Base-by-base conservation (phyloP, 1,140 invertebrate genomes). In the Cotesia glomerata region DNA sequence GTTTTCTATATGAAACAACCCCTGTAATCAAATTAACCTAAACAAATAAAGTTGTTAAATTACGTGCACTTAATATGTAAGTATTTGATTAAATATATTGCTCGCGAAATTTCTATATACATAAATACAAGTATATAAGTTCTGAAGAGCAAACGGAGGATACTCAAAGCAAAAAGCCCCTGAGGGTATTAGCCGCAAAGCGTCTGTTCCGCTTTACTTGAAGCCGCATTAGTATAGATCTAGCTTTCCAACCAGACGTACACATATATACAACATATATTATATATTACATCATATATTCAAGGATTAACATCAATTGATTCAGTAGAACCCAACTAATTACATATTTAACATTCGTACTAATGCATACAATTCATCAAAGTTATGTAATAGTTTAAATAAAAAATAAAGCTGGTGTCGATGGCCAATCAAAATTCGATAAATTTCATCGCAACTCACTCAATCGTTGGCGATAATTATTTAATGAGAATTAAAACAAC, bases 401-500 rank as follows among this genome's bases (percentile, higher is more conserved):
- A 2, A 16, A 56, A 14, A n/a, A 13, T 18, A 0, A 61, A 61
- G 32, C 32, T 34, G 8, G 5, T 26, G 16, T 8, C 59, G 59
- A 61, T 67, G 11, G 39, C 49, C 14, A 16, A 67, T 18, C n/a
- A 51, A 34, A 51, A 67, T 52, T 5, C 52, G 26, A 51, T 67
- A 58, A 59, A 64, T 49, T 45, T 11, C 14, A n/a, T 45, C 14
- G 62, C 35, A 11, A 5, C 32, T 39, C 45, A 52, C 64, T 8
- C 5, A 18, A 16, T 66, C 64, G 64, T 66, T 52, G 52, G 49
- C 52, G 18, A 66, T 66, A 66, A 58, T 68, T 68, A 68, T 58
- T 68, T 58, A 59, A 68, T 68, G 66, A 35, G n/a, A 68, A 18
- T 14, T 68, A 35, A 58, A 68, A 68, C 54, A 59, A 45, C 11